Percentiles rank a stretch among this genome's conserved stretches.
These are phyloP conservation scores for Zoanthus solanderi DNA, from an alignment of 92 coral and sea anemone genomes.

Conservation along the genomic window DNA sequence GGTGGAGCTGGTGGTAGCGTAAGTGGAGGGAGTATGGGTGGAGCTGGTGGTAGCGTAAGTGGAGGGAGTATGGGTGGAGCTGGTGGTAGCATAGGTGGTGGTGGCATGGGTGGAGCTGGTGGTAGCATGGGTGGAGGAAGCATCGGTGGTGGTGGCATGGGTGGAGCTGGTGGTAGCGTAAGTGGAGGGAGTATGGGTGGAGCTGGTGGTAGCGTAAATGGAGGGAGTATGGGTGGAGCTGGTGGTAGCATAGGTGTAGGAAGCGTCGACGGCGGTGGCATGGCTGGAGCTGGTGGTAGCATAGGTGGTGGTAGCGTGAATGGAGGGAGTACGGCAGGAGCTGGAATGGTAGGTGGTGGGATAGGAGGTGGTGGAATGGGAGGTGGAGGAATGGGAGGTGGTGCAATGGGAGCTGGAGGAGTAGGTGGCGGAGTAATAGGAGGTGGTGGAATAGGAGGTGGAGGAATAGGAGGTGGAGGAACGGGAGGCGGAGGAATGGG, in stretches of 20 bases:
- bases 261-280: conserved; percentile 16
- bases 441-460: conserved; percentile 52
- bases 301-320: conserved; percentile 37
- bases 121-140: conserved; percentile 29
- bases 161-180: conserved; percentile 4
- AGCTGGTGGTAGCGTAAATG: conserved; percentile 33
- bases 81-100: conserved; percentile 34
- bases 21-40: conserved; percentile 36
- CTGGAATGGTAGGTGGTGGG: conserved; percentile 31
- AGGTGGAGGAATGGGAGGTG: conserved; percentile 37
- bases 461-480: conserved; percentile 44
- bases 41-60: neutral
- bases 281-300: conserved; percentile 35
- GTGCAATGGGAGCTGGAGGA: neutral
- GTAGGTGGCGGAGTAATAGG: conserved; percentile 9
- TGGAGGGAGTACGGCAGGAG: neutral
- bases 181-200: conserved; percentile 10
- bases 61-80: conserved; percentile 44
- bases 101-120: conserved; percentile 8
- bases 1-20: conserved; percentile 25
- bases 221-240: conserved; percentile 42
- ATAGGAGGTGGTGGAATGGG: conserved; percentile 5
- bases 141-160: conserved; percentile 21
- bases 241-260: conserved; percentile 21
- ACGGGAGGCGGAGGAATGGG: conserved; percentile 7